Evolutionary conservation across 2,113 vertebrate genomes (phyloP), one percentile per base, ranked within the genome.

Genomic region (Glareola pratincola): DNA sequence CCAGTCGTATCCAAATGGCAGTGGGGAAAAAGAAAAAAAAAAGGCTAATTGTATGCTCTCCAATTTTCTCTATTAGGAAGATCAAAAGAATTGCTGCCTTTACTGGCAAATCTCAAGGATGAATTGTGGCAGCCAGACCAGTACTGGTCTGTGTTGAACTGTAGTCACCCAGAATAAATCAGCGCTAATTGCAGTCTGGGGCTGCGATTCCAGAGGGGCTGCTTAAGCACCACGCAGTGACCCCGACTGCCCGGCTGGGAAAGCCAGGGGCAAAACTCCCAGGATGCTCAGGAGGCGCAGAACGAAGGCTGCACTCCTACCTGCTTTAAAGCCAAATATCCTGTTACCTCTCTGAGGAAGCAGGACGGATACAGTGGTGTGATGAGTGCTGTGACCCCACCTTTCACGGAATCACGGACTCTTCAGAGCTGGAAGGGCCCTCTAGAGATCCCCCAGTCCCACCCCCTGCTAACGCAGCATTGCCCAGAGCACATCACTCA

Each of bases 81-180:
- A 98, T 97, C 97, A 98, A 98, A 98, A 96, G 96, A 93, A 91
- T 96, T 82, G 88, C 93, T 97, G 95, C 94, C 92, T 97, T 97
- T 95, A 91, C 95, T 97, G 96, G 95, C 72, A 98, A 97, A 97
- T 97, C 94, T 98, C 96, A 97, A 97, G 96, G 96, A 96, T 97
- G 92, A 97, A 92, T 97, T 93, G 54, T 92, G 96, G 96, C 95
- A 96, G 96, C 94, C 94, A 91, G 96, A 94, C 73, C 60, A 93
- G 85, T 92, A 75, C 96, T 96, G 89, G 92, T 93, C 93, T 96
- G 43, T 93, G 95, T 89, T 95, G 95, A 96, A 96, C 97, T 96
- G 90, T 95, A 95, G 75, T 96, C 87, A 96, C 91, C 78, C 94
- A 96, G 89, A 96, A 97, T 96, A 97, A 97, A 97, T 97, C 97